Percentiles rank a stretch among this genome's conserved stretches.
Conservation (phyloP, 2,888 invertebrate species). For the Agapetus fuscipes region DNA sequence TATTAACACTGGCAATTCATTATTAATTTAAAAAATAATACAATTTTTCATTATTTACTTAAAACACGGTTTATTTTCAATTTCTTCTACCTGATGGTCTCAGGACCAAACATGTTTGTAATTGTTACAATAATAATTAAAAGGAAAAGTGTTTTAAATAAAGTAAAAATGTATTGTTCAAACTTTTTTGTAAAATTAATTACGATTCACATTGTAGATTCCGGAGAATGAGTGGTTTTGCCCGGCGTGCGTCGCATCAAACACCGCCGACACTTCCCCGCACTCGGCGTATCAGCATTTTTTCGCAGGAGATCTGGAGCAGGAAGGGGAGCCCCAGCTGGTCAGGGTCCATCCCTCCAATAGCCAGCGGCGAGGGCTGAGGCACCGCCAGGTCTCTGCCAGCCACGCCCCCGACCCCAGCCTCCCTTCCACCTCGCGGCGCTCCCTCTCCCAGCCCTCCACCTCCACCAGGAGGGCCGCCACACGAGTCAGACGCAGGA, state of each 20-base stretch:
- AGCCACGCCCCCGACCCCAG: constrained; percentile 11
- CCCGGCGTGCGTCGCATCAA: constrained; percentile 49
- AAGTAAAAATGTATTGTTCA: not conserved
- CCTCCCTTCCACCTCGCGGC: constrained; percentile 19
- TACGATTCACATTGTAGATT: constrained; percentile 30
- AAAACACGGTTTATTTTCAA: too few species aligned
- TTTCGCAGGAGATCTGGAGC: too few species aligned
- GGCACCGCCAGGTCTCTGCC: constrained; percentile 18
- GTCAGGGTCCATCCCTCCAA: constrained; percentile 20
- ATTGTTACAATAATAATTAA: constrained; percentile 1
- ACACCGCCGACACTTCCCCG: constrained; percentile 30
- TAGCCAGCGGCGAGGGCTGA: constrained; percentile 23
- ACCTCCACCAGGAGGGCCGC: constrained; percentile 23
- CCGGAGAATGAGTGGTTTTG: constrained; percentile 88
- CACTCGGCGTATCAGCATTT: too few species aligned
- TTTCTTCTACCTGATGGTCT: too few species aligned
- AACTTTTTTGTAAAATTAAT: not conserved
- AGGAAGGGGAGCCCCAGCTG: too few species aligned
- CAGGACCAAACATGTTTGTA: not conserved
- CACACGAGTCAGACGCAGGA: constrained; percentile 26
- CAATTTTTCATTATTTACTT: too few species aligned
- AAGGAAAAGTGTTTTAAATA: not conserved
- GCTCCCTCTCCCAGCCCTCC: constrained; percentile 9
- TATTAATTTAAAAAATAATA: too few species aligned
- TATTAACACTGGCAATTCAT: too few species aligned